Evolutionary conservation across 2,888 invertebrate species (phyloP).

Genomic region (Deilephila elpenor): DNA sequence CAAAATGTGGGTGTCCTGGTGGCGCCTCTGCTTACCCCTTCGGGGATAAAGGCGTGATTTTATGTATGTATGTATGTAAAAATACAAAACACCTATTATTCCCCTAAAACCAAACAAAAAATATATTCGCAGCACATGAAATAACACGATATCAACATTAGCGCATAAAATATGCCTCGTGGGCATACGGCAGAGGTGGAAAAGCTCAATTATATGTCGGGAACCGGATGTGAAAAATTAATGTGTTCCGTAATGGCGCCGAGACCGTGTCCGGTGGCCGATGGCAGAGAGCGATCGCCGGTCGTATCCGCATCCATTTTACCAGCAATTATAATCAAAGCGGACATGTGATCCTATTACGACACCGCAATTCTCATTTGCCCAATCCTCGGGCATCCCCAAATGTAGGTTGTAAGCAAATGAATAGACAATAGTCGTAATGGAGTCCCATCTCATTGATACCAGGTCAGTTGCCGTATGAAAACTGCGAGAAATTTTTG

Average conservation of each 20-base stretch:
- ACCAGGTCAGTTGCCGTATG: no score
- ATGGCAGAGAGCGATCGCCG: conserved; percentile 61
- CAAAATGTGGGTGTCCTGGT: no score
- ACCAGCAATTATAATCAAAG: conserved; percentile 54
- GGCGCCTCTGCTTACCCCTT: no score
- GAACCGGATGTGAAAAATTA: conserved; percentile 75
- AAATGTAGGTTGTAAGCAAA: neutral
- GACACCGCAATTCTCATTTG: conserved; percentile 2
- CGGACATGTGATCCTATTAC: conserved; percentile 40
- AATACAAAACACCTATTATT: no score
- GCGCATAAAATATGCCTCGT: conserved; percentile 18
- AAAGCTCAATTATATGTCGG: conserved; percentile 67
- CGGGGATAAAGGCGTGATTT: no score
- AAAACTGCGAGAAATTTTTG: no score
- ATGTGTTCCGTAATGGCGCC: conserved; percentile 67
- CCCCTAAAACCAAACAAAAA: no score
- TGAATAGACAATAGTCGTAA: no score
- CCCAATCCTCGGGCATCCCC: neutral
- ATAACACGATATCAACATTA: conserved; percentile 15
- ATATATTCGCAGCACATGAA: neutral
- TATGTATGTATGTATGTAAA: no score
- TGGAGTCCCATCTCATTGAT: no score
- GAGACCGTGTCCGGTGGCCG: conserved; percentile 50
- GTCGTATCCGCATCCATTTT: conserved; percentile 44
- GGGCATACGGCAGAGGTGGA: conserved; percentile 42